Evolutionary conservation across 2,888 invertebrate species (phyloP).

Genomic region (Thymelicus acteon): DNA sequence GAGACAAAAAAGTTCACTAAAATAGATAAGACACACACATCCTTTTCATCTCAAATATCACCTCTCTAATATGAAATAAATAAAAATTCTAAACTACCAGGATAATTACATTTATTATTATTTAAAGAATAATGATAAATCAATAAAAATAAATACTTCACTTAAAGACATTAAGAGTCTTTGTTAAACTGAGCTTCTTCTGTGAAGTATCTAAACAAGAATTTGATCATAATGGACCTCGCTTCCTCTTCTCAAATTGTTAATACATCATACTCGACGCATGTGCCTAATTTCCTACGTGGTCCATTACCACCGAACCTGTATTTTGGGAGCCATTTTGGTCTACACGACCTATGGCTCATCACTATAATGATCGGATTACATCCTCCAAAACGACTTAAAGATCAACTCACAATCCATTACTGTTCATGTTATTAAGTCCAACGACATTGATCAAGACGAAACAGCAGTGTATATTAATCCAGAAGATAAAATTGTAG

Average conservation of each 20-base stretch:
- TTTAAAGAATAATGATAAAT: too few relatives aligned
- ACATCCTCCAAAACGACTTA: constrained; percentile 32
- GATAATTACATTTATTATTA: too few relatives aligned
- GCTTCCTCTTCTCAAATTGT: constrained; percentile 30
- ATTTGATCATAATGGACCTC: constrained; percentile 17
- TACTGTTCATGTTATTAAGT: constrained; percentile 37
- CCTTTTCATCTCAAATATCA: too few relatives aligned
- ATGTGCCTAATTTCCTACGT: constrained; percentile 62
- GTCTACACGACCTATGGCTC: constrained; percentile 73
- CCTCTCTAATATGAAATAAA: too few relatives aligned
- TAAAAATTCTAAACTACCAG: too few relatives aligned
- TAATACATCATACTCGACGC: constrained; percentile 38
- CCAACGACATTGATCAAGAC: background rate
- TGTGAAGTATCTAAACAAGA: constrained; percentile 21
- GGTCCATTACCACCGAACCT: constrained; percentile 68
- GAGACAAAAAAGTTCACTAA: too few relatives aligned
- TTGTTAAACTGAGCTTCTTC: background rate
- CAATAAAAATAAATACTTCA: too few relatives aligned
- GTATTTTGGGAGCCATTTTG: constrained; percentile 80
- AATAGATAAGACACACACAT: too few relatives aligned
- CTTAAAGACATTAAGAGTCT: background rate
- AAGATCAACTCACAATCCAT: constrained; percentile 43
- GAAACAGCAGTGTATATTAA: constrained; percentile 51
- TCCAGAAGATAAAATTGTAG: constrained; percentile 38
- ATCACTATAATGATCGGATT: constrained; percentile 61